Evolutionary conservation across 2,113 vertebrate genomes (phyloP).

Genomic region (Hirundichthys speculiger): DNA sequence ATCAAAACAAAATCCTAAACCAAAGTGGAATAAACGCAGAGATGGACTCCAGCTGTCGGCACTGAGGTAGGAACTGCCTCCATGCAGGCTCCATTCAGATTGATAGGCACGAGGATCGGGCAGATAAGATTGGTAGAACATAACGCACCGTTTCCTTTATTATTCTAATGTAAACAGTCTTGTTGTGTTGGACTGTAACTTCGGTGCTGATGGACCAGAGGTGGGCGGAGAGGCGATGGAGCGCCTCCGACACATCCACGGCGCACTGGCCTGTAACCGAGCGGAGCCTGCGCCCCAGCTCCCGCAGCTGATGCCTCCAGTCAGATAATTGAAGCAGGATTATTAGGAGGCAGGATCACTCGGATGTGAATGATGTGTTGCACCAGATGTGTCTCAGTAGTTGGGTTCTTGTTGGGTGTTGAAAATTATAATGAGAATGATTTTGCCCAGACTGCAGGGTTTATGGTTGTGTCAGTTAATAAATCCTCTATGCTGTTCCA

Average conservation of each 20-base stretch:
- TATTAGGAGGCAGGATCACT: slow-evolving; percentile 55
- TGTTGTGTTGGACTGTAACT: slow-evolving; percentile 11
- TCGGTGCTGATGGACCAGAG: slow-evolving; percentile 29
- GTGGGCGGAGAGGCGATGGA: slow-evolving; percentile 27
- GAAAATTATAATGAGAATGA: slow-evolving; percentile 45
- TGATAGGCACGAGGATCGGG: neutral
- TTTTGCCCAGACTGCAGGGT: slow-evolving; percentile 16
- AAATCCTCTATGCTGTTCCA: slow-evolving; percentile 2
- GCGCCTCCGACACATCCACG: slow-evolving; percentile 45
- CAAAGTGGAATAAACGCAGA: slow-evolving; percentile 28
- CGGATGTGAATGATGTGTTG: slow-evolving; percentile 59
- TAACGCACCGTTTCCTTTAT: neutral
- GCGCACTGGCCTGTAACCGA: slow-evolving; percentile 62
- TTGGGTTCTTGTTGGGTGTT: slow-evolving; percentile 17
- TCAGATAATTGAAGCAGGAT: slow-evolving; percentile 18
- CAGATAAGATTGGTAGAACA: neutral
- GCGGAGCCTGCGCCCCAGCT: slow-evolving; percentile 42
- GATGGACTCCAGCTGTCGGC: slow-evolving; percentile 56
- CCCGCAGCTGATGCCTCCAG: slow-evolving; percentile 68
- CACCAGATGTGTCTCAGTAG: slow-evolving; percentile 66
- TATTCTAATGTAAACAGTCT: neutral
- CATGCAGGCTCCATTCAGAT: neutral
- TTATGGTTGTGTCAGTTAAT: slow-evolving; percentile 25
- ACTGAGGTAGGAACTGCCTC: slow-evolving; percentile 61
- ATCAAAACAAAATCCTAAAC: slow-evolving; percentile 10